Percentiles rank a stretch among this genome's conserved stretches.
Evolutionary conservation across 1,140 invertebrate species (phyloP).

Genomic region (Drosophila pruinosa): DNA sequence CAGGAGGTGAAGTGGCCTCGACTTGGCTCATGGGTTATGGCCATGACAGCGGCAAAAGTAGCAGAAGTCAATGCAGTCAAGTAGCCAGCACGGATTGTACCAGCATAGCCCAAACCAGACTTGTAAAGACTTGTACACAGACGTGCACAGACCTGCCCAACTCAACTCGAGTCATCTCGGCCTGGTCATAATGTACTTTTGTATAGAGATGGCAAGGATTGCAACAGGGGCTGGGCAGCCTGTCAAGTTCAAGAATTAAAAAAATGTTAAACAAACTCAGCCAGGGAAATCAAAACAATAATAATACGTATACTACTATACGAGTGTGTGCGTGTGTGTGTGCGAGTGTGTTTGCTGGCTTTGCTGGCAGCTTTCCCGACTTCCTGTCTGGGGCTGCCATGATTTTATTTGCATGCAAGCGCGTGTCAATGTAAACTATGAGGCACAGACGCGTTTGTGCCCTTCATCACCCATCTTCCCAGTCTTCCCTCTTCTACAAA

Average conservation of each 20-base stretch:
- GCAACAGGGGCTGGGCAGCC: slow-evolving; percentile 24
- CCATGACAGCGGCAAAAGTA: slow-evolving; percentile 47
- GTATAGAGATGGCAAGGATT: slow-evolving; percentile 17
- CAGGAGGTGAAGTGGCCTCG: slow-evolving; percentile 51
- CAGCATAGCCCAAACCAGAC: neutral
- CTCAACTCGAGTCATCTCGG: neutral
- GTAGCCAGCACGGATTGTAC: slow-evolving; percentile 8
- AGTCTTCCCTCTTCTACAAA: neutral
- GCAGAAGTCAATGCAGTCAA: slow-evolving; percentile 56
- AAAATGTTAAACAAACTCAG: slow-evolving; percentile 51
- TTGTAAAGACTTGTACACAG: neutral
- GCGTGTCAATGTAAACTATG: slow-evolving; percentile 59
- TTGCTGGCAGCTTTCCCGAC: slow-evolving; percentile 36
- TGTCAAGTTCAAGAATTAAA: slow-evolving; percentile 65
- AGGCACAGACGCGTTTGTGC: slow-evolving; percentile 31
- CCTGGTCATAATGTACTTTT: slow-evolving; percentile 24
- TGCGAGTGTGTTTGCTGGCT: neutral
- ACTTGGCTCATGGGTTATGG: slow-evolving; percentile 45
- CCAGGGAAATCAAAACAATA: slow-evolving; percentile 41
- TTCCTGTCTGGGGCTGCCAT: slow-evolving; percentile 54
- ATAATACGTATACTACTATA: slow-evolving; percentile 50
- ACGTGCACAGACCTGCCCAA: neutral
- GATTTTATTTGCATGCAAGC: slow-evolving; percentile 61
- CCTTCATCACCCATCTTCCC: neutral
- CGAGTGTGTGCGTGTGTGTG: slow-evolving; percentile 1